Base-by-base conservation (phyloP, 2,797 vertebrate genomes). In the Perodicticus potto region DNA sequence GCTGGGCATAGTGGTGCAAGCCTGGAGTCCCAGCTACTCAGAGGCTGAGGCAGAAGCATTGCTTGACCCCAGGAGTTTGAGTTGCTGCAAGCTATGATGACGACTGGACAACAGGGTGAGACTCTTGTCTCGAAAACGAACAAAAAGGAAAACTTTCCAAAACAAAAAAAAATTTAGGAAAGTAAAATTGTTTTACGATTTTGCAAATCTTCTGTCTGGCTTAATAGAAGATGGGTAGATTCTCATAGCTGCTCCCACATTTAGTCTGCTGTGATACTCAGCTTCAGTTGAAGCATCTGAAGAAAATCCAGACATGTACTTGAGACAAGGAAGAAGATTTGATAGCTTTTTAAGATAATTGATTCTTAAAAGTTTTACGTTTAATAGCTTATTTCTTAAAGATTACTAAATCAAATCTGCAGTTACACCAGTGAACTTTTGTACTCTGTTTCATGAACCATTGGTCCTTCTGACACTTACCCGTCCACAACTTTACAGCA, bases 301-400 rank as follows among this genome's bases (percentile, higher is more conserved):
- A 76, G 40, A 77, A 97, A 87, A 74, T 78, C 27, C 57, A 37
- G 89, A 32, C 72, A 82, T 10, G 55, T 81, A 12, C 14, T 72
- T 88, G 16, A 37, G 61, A 67, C 80, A 20, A 8, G 16, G 34
- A 59, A 19, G 37, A 65, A 27, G 49, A 37, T 59, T 67, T n/a
- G 9, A n/a, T n/a, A 92, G n/a, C 29, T 22, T 73, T 10, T 49
- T 49, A 32, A 73, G 32, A 70, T 78, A 29, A n/a, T 57, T 82
- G 59, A 53, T 85, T 70, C 49, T 65, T 53, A 65, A 89, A 88
- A 57, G 17, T 81, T 67, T 70, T 77, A 40, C 77, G 53, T 63
- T 94, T 87, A 34, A 45, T 77, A 53, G 72, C n/a, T 59, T 67
- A 63, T 61, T 93, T 78, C 82, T 93, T 94, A 77, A 93, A 74